These are phyloP conservation scores for Orbicella faveolata DNA, from an alignment of 64 coral and sea anemone genomes.

Conservation along the genomic window DNA sequence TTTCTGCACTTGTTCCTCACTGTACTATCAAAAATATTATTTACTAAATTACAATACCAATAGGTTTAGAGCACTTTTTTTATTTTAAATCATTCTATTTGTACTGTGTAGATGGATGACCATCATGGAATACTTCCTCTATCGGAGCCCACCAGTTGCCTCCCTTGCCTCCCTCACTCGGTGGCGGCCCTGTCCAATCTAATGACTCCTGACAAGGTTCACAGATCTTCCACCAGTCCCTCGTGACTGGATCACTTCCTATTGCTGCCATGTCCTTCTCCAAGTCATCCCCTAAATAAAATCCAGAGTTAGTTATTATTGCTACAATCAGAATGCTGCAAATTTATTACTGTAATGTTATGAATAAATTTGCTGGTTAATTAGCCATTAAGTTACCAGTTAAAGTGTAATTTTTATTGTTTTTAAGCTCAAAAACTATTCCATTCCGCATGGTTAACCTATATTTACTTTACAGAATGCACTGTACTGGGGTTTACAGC, in stretches of 20 bases:
- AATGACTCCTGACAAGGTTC: slow-evolving; percentile 91
- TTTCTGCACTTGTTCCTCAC: no score
- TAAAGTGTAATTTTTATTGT: no score
- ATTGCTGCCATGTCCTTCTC: slow-evolving; percentile 86
- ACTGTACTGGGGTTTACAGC: no score
- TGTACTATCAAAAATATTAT: no score
- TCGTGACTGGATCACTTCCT: slow-evolving; percentile 65
- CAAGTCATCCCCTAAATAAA: slow-evolving; percentile 62
- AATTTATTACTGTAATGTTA: no score
- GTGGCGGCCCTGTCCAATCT: slow-evolving; percentile 83
- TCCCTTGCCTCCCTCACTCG: slow-evolving; percentile 79
- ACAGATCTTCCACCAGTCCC: slow-evolving; percentile 79
- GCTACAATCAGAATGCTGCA: no score
- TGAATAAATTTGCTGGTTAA: no score
- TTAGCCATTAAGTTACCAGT: no score
- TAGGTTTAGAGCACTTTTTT: neutral
- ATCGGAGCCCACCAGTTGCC: slow-evolving; percentile 89
- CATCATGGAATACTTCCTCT: slow-evolving; percentile 92
- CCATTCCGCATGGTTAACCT: no score
- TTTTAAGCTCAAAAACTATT: no score
- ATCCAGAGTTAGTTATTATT: neutral
- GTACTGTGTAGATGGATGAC: slow-evolving; percentile 69
- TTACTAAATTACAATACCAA: no score
- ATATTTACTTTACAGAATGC: no score
- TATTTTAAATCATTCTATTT: neutral